These are phyloP conservation scores for Sorex fumeus DNA, from an alignment of 2,113 vertebrate species.

Conservation along the genomic window DNA sequence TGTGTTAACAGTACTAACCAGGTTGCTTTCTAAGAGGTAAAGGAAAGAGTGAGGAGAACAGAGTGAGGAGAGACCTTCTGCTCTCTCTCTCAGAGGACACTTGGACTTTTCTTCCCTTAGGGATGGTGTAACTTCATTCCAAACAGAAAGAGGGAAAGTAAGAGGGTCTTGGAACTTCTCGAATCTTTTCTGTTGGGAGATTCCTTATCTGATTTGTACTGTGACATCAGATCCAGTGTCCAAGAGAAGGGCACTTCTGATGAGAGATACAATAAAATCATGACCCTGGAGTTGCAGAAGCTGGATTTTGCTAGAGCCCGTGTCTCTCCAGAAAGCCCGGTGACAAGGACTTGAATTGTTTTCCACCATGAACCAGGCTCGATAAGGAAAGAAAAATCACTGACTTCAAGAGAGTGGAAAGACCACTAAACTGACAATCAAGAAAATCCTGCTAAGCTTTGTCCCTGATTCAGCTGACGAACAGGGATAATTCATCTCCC, in stretches of 20 bases:
- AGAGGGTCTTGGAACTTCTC: background rate
- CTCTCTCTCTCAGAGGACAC: background rate
- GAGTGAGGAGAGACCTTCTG: background rate
- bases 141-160: background rate
- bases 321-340: conserved; percentile 3
- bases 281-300: background rate
- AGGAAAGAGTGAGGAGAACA: background rate
- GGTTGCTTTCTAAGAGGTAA: background rate
- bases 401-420: conserved; percentile 40
- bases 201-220: background rate
- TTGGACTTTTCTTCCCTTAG: background rate
- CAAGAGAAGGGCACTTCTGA: conserved; percentile 7
- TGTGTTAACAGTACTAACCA: background rate
- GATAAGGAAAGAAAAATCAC: conserved; percentile 37
- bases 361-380: conserved; percentile 46
- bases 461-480: conserved; percentile 65
- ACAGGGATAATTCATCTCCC: conserved; percentile 49
- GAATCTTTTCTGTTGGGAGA: background rate
- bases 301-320: background rate
- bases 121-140: conserved; percentile 6
- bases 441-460: conserved; percentile 44
- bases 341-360: background rate
- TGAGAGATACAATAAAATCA: background rate
- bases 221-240: conserved; percentile 9
- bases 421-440: conserved; percentile 62